Evolutionary conservation across 2,113 vertebrate genomes (phyloP).

Genomic region (Prionailurus viverrinus): DNA sequence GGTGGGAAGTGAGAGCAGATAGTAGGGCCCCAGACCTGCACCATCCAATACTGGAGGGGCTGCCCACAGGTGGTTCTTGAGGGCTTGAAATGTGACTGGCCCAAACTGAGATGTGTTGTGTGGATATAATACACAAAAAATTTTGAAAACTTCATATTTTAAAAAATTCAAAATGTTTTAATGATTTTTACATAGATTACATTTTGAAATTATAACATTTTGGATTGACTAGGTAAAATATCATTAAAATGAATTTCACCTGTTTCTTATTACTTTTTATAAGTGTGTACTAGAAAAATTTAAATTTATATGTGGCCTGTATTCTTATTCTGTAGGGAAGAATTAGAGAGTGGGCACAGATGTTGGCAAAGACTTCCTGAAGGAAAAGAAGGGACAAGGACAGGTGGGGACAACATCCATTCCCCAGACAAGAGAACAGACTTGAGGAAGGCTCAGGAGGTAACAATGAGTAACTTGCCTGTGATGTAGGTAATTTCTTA

Average conservation of each 20-base stretch:
- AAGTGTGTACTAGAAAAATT: constrained; percentile 25
- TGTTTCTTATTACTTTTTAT: background rate
- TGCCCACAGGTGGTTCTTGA: background rate
- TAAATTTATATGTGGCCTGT: background rate
- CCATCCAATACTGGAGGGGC: background rate
- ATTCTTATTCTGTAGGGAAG: constrained; percentile 31
- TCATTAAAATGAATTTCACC: constrained; percentile 46
- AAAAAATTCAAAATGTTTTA: background rate
- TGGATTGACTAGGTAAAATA: constrained; percentile 4
- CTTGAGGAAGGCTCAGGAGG: background rate
- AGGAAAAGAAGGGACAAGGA: background rate
- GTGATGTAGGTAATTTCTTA: background rate
- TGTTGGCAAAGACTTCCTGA: background rate
- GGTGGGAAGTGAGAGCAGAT: background rate
- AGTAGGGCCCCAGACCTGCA: background rate
- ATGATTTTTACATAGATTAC: background rate
- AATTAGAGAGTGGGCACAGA: background rate
- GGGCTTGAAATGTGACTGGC: background rate
- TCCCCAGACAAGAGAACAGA: background rate
- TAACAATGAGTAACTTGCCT: background rate
- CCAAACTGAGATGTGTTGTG: background rate
- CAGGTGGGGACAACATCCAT: background rate
- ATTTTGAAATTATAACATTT: constrained; percentile 16
- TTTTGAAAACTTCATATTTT: constrained; percentile 25
- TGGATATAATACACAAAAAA: background rate